Base-by-base conservation (phyloP, 2,113 vertebrate genomes). In the Gobius niger region DNA sequence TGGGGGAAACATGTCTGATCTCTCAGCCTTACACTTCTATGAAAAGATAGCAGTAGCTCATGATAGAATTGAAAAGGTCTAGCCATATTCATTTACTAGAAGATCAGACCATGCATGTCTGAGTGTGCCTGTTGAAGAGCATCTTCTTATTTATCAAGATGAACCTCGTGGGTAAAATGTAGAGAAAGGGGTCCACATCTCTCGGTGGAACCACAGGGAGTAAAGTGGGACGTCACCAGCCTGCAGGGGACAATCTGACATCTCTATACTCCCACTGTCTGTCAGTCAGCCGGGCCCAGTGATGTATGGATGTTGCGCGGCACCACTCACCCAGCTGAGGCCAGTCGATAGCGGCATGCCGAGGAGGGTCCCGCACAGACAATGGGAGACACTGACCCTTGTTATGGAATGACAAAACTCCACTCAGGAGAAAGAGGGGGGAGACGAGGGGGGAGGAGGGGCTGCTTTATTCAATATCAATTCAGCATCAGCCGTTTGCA, bases 221-320 rank as follows among this genome's bases (percentile, higher is more conserved):
- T 72, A 75, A 68, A 74, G 81, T 80, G 80, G 76, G 71, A 70
- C 77, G 84, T 87, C 79, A 77, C 65, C 62, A 57, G 80, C 81
- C 82, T 74, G 76, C 72, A 74, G 82, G 83, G 73, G 75, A 82
- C 67, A 41, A 85, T 68, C 76, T 82, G 81, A 91, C 84, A 70
- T 78, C 77, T 86, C 71, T 73, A 34, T 34, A 81, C 82, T 87
- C 84, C 78, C 77, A 78, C 88, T 77, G 82, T 83, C 84, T 88
- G 87, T 84, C 84, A 84, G 68, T 78, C 83, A 81, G 87, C 78
- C 79, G 72, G 47, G 13, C 59, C 50, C 47, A 14, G 15, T 91
- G 86, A 92, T 91, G 82, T 84, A 91, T 88, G 89, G 83, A 73
- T 72, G 82, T 68, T 87, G 85, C 85, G 86, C 67, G 81, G 83